Evolutionary conservation across 2,113 vertebrate species (phyloP).

Genomic region (Aegithalos caudatus): DNA sequence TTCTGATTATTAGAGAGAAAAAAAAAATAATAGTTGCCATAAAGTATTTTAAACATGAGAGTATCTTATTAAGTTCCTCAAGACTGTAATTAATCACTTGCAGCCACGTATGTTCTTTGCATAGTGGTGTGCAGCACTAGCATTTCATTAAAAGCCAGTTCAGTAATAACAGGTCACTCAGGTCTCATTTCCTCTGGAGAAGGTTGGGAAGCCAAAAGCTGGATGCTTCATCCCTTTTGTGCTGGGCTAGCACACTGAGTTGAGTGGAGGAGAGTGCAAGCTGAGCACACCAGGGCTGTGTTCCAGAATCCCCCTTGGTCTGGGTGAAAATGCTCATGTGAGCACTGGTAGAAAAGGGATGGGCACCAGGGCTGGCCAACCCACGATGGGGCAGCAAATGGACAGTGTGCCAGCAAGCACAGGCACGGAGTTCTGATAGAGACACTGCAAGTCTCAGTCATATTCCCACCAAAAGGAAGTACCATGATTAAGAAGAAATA

Average conservation of each 20-base stretch:
- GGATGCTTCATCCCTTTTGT: not conserved
- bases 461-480: not conserved
- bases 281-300: accelerated
- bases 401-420: not conserved
- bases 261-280: not conserved
- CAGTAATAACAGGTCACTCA: conserved; percentile 51
- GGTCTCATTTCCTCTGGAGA: not conserved
- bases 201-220: not conserved
- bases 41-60: conserved; percentile 56
- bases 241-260: not conserved
- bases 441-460: not conserved
- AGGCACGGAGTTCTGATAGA: not conserved
- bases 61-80: conserved; percentile 55
- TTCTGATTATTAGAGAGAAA: conserved; percentile 49
- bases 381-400: accelerated
- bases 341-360: not conserved
- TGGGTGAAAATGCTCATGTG: no score
- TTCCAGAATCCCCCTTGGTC: not conserved
- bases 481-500: accelerated
- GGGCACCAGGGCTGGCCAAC: not conserved
- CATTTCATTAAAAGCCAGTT: conserved; percentile 62
- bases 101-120: conserved; percentile 2
- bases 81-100: conserved; percentile 70
- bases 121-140: not conserved
- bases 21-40: conserved; percentile 58